phyloP scores from a whole-genome alignment of 2,113 vertebrate genomes.

The Chinchilla lanigera region DNA sequence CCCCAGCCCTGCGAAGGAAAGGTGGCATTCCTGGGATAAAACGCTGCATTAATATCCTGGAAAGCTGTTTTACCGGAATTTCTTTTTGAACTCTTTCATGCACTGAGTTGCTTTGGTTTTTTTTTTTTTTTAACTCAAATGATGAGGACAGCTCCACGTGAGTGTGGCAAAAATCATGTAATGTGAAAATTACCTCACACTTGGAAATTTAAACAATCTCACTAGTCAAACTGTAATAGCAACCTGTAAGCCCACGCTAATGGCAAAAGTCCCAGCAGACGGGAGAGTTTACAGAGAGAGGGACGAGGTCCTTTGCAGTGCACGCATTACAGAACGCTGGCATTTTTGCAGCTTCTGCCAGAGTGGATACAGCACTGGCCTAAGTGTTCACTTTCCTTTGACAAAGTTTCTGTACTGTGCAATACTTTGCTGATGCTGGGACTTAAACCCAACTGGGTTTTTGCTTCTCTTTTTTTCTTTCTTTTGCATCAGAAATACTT shows the following conservation, averaged over 20 bases:
- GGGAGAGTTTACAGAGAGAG: not conserved
- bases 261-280: not conserved
- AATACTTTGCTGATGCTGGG: not conserved
- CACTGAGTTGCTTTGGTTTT: not conserved
- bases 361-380: not conserved
- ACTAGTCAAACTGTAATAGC: not conserved
- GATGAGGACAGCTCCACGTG: not conserved
- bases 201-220: conserved; percentile 17
- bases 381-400: not conserved
- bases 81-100: not conserved
- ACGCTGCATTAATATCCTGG: not conserved
- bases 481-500: not conserved
- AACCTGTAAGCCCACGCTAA: not conserved
- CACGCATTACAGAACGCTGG: rapidly evolving
- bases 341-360: not conserved
- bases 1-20: not conserved
- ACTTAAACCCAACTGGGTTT: not conserved
- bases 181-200: not conserved
- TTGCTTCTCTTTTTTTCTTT: not conserved
- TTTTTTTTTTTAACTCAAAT: not conserved
- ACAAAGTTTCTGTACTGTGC: not conserved
- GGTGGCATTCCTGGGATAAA: not conserved
- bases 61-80: not conserved
- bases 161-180: not conserved
- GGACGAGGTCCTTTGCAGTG: not conserved